A percentile compares a stretch with the other conserved stretches of the same genome.
Conservation (phyloP, 2,888 invertebrate genomes). For the Dimorphilus gyrociliatus region DNA sequence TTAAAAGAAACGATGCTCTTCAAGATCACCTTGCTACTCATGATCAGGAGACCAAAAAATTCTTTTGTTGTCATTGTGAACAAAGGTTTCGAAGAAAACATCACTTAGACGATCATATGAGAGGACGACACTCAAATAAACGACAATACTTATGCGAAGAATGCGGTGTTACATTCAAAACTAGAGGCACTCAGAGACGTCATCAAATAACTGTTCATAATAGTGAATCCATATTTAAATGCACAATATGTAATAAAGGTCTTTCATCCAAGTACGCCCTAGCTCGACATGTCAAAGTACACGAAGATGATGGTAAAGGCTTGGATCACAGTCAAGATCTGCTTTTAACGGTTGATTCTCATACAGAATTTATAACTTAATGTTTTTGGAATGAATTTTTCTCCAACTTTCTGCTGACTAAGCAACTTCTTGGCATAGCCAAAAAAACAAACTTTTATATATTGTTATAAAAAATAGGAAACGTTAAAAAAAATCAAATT, state of each 20-base stretch:
- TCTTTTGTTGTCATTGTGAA: conserved; percentile 21
- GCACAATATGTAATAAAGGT: conserved; percentile 28
- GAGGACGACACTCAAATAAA: conserved; percentile 37
- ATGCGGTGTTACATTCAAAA: conserved; percentile 42
- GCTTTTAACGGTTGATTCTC: too few relatives aligned
- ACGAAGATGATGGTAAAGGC: too few relatives aligned
- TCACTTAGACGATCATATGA: conserved; percentile 28
- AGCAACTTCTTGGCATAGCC: too few relatives aligned
- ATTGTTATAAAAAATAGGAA: too few relatives aligned
- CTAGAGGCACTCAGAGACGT: conserved; percentile 35
- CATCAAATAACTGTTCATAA: conserved; percentile 36
- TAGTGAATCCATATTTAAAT: conserved; percentile 32
- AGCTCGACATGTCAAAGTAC: conserved; percentile 31
- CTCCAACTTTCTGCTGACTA: too few relatives aligned
- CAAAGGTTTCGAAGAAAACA: too few relatives aligned
- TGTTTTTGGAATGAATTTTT: too few relatives aligned
- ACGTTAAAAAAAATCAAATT: too few relatives aligned
- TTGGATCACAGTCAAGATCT: too few relatives aligned
- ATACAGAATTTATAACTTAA: too few relatives aligned
- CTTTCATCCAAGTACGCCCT: conserved; percentile 39
- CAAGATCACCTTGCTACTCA: conserved; percentile 41
- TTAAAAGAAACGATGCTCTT: conserved; percentile 42
- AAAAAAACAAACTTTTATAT: too few relatives aligned
- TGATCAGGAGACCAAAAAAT: conserved; percentile 30
- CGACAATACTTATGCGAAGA: conserved; percentile 41